These are phyloP conservation scores for Stomorhina lunata DNA, from an alignment of 2,888 invertebrate species.

Conservation along the genomic window DNA sequence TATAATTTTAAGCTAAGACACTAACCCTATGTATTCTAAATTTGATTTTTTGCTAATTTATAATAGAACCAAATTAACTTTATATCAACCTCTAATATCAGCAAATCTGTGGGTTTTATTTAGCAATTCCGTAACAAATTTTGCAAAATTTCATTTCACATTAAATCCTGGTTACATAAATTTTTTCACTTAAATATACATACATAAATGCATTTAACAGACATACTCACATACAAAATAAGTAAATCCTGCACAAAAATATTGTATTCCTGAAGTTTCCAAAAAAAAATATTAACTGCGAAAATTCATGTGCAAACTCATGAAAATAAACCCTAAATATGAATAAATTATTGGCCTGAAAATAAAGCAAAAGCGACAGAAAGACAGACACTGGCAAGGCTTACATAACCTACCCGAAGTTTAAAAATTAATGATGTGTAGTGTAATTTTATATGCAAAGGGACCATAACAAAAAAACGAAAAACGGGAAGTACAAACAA, in stretches of 20 bases:
- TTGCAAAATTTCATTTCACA: too few species aligned
- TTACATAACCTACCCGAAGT: conserved; percentile 21
- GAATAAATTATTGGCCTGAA: conserved; percentile 33
- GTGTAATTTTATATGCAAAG: conserved; percentile 52
- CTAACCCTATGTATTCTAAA: too few species aligned
- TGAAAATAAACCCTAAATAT: conserved; percentile 15
- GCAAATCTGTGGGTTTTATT: too few species aligned
- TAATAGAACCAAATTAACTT: too few species aligned
- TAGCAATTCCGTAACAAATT: too few species aligned
- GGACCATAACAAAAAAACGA: background rate
- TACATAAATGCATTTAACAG: background rate
- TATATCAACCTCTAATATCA: too few species aligned
- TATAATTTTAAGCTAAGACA: too few species aligned
- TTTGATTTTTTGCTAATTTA: too few species aligned
- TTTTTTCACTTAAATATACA: background rate
- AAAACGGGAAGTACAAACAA: background rate
- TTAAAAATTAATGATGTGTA: conserved; percentile 64
- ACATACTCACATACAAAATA: background rate
- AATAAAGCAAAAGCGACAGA: background rate
- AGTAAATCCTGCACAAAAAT: background rate
- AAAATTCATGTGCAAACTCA: conserved; percentile 10
- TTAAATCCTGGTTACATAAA: too few species aligned
- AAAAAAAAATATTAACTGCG: too few species aligned
- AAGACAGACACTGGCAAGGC: conserved; percentile 1
- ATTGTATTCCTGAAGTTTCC: background rate